Base-by-base conservation (phyloP, 2,888 invertebrate species). In the Trimorus sp. region DNA sequence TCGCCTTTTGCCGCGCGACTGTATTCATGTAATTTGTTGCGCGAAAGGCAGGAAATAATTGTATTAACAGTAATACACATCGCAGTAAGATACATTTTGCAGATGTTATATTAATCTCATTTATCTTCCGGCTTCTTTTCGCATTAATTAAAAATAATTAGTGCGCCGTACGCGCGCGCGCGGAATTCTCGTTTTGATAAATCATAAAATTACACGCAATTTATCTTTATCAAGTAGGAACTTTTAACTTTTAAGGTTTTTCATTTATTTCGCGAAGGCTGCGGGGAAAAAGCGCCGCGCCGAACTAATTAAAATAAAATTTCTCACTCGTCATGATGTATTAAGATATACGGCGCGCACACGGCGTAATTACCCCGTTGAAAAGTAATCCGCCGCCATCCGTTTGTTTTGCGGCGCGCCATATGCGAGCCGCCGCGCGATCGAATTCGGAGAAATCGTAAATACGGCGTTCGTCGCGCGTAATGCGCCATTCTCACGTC, bases 131-230 rank as follows among this genome's bases (percentile, higher is more conserved):
- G 71, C 78, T 71, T 78, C 78, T 71, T 78, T 78, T 78, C 78
- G 53, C 78, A 71, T 78, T 78, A 71, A 78, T 78, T 78, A 78
- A 78, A 78, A 78, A 78, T 70, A 71, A 78, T 78, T 71, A 78
- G 78, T 78, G 65, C 78, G 26, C 78, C 65, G 78, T 65, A 26
- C 26, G 26, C 26, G 78, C 53, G 78, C 53, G 71, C 59, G 62
- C n/a, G 60, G 38, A 66, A 78, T 65, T 58, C 71, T 66, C 59
- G 71, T 78, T 78, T 78, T 78, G 78, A 78, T 78, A 70, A 78
- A 78, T 78, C 78, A 79, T 79, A 79, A 71, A 79, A 79, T 79
- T 79, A 73, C 78, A 79, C 54, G 71, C 71, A 79, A 79, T 79
- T 73, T 79, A 73, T 79, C 78, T 79, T 79, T 73, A 79, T 79